Evolutionary conservation across 2,888 invertebrate genomes (phyloP).

Genomic region (Drosophila pseudotalamancana): DNA sequence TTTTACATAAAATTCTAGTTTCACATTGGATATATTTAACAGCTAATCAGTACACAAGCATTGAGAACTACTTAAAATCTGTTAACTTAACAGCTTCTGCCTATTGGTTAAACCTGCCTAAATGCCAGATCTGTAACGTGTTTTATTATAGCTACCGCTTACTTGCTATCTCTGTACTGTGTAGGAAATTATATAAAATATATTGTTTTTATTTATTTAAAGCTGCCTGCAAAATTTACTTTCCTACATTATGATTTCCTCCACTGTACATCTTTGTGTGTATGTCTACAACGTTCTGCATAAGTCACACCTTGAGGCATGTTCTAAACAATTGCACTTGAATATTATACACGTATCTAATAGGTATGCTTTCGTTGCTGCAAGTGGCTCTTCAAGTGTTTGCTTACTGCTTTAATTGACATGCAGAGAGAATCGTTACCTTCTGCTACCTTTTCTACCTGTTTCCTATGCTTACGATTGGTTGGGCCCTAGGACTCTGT

Average conservation of each 20-base stretch:
- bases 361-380: constrained; percentile 26
- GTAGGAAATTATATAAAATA: too few species aligned
- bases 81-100: neutral
- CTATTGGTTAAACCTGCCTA: neutral
- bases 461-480: too few species aligned
- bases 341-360: constrained; percentile 26
- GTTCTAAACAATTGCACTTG: constrained; percentile 41
- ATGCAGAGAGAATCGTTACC: constrained; percentile 4
- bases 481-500: neutral
- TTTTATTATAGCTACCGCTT: too few species aligned
- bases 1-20: too few species aligned
- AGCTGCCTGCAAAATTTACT: neutral
- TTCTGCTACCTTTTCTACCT: neutral
- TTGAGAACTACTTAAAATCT: neutral
- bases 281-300: constrained; percentile 23
- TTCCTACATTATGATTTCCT: too few species aligned
- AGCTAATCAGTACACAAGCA: too few species aligned
- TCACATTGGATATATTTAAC: too few species aligned
- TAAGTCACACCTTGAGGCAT: constrained; percentile 44
- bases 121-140: too few species aligned
- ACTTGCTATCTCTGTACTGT: too few species aligned
- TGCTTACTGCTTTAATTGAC: constrained; percentile 30
- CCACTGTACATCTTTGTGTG: neutral
- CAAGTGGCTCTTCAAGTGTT: constrained; percentile 26
- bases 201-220: too few species aligned